phyloP scores from a whole-genome alignment of 2,888 invertebrate genomes.

The Drosophila colorata region DNA sequence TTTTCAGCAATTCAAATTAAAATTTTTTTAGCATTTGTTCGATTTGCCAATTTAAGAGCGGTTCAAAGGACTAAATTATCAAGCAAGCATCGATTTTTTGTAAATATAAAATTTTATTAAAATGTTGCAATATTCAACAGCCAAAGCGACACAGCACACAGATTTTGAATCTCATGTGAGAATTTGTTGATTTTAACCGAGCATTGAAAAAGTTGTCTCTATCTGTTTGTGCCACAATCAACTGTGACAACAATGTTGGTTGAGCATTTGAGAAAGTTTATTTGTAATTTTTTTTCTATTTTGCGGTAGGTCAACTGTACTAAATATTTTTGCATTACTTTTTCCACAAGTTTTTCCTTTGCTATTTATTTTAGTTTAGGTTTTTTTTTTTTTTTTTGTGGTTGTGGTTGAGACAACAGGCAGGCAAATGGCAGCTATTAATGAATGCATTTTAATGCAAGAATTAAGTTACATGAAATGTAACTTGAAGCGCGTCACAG shows the following conservation, averaged over 20 bases:
- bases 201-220: slow-evolving; percentile 30
- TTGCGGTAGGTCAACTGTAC: slow-evolving; percentile 67
- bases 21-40: too few species aligned
- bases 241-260: slow-evolving; percentile 42
- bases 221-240: slow-evolving; percentile 21
- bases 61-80: too few species aligned
- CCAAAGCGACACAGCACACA: too few species aligned
- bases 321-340: slow-evolving; percentile 55
- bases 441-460: slow-evolving; percentile 82
- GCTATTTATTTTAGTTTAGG: slow-evolving; percentile 14
- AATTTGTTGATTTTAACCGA: background rate
- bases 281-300: slow-evolving; percentile 27
- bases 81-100: too few species aligned
- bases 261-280: slow-evolving; percentile 58
- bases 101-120: too few species aligned
- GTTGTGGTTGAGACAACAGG: slow-evolving; percentile 41
- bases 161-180: background rate
- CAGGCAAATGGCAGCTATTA: slow-evolving; percentile 59
- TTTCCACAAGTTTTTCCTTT: slow-evolving; percentile 36
- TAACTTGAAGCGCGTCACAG: slow-evolving; percentile 61
- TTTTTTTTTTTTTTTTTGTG: slow-evolving; percentile 37
- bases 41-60: too few species aligned
- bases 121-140: too few species aligned
- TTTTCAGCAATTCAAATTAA: too few species aligned
- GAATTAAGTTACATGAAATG: slow-evolving; percentile 82